These are phyloP conservation scores for Opisthograptis luteolata DNA, from an alignment of 2,888 invertebrate genomes.

Conservation along the genomic window DNA sequence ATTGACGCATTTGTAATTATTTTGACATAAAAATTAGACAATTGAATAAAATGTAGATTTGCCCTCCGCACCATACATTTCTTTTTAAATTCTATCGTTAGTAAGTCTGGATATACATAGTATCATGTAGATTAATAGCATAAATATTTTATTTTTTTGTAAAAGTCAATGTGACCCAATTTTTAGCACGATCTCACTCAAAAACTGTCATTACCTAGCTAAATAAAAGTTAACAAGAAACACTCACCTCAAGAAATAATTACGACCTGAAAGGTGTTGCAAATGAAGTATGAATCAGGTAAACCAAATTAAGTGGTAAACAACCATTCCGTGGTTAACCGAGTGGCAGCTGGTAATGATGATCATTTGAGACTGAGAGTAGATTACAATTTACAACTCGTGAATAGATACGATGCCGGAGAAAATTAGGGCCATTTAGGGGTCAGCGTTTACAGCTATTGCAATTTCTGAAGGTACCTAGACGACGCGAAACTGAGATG, in stretches of 20 bases:
- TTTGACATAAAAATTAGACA: not conserved
- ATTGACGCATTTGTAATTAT: constrained; percentile 12
- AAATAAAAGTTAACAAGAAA: too few species aligned
- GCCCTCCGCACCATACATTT: too few species aligned
- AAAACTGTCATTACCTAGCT: too few species aligned
- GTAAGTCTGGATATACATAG: too few species aligned
- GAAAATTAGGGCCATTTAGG: not conserved
- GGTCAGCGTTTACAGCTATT: not conserved
- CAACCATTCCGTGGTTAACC: constrained; percentile 1
- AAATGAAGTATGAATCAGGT: not conserved
- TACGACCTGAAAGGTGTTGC: not conserved
- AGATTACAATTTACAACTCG: not conserved
- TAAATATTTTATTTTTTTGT: too few species aligned
- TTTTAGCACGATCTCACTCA: too few species aligned
- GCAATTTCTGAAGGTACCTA: not conserved
- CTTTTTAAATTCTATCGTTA: too few species aligned
- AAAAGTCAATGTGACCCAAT: too few species aligned
- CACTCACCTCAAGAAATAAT: too few species aligned
- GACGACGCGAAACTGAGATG: too few species aligned
- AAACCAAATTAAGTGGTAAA: not conserved
- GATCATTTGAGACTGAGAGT: not conserved
- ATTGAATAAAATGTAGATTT: too few species aligned
- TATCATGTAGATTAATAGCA: too few species aligned
- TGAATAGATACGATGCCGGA: not conserved
- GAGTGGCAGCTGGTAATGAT: constrained; percentile 1